Percentiles rank a stretch among this genome's conserved stretches.
Conservation (phyloP, 2,888 invertebrate genomes). For the Pheosia gnoma region DNA sequence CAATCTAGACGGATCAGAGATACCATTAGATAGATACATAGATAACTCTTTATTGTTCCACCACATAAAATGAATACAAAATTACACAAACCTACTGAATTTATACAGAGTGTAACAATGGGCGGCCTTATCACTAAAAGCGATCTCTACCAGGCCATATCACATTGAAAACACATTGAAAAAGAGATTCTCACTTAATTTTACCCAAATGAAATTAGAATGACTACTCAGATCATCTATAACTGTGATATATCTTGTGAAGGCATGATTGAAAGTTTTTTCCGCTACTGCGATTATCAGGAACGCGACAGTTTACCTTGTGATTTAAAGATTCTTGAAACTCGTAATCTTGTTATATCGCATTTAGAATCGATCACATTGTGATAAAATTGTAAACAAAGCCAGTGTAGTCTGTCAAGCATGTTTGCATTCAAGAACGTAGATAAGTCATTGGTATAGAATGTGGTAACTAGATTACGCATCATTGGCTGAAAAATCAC, state of each 20-base stretch:
- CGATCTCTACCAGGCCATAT: too few species aligned
- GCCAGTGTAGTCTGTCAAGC: constrained; percentile 26
- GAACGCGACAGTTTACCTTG: constrained; percentile 30
- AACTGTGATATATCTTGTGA: constrained; percentile 8
- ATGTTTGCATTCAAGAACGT: constrained; percentile 13
- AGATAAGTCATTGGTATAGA: neutral
- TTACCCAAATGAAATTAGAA: too few species aligned
- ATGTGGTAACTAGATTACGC: constrained; percentile 1
- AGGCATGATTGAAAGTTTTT: constrained; percentile 19
- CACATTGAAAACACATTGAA: too few species aligned
- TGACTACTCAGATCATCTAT: constrained; percentile 9
- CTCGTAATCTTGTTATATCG: constrained; percentile 40
- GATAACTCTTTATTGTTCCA: too few species aligned
- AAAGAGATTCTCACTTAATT: too few species aligned
- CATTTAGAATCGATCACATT: constrained; percentile 37
- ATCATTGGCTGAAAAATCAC: neutral
- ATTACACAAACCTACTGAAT: too few species aligned
- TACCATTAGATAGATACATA: too few species aligned
- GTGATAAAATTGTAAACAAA: constrained; percentile 46
- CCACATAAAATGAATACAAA: too few species aligned
- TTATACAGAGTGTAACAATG: too few species aligned
- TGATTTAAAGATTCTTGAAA: constrained; percentile 35
- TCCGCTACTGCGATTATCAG: constrained; percentile 26
- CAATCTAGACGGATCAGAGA: too few species aligned
- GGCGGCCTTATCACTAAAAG: too few species aligned